Percentiles rank a stretch among this genome's conserved stretches.
Evolutionary conservation across 2,797 vertebrate genomes (phyloP).

Genomic region (Trematomus bernacchii): DNA sequence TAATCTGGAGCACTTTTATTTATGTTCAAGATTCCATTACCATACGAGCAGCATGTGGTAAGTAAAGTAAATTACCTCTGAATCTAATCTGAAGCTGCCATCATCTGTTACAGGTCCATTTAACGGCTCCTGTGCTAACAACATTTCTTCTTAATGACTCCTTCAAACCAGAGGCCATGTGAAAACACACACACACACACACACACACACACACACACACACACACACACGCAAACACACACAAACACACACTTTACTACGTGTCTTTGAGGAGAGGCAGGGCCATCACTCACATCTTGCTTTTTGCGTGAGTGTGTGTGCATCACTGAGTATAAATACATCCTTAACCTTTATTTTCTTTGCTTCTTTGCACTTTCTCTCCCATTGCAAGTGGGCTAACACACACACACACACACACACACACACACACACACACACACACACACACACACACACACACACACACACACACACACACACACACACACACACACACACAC

Average conservation of each 20-base stretch:
- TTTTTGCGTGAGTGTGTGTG: background rate
- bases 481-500: slow-evolving; percentile 38
- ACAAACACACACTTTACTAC: slow-evolving; percentile 41
- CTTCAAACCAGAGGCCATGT: slow-evolving; percentile 19
- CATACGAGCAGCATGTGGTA: slow-evolving; percentile 6
- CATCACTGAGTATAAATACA: slow-evolving; percentile 35
- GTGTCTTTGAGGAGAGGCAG: slow-evolving; percentile 53
- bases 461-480: slow-evolving; percentile 33
- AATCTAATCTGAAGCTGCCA: slow-evolving; percentile 36
- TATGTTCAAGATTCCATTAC: slow-evolving; percentile 14
- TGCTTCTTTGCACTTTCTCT: slow-evolving; percentile 36
- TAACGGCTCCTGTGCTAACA: slow-evolving; percentile 39
- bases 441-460: slow-evolving; percentile 22
- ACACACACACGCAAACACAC: slow-evolving; percentile 24
- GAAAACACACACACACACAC: slow-evolving; percentile 44
- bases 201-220: slow-evolving; percentile 21
- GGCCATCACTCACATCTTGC: slow-evolving; percentile 16
- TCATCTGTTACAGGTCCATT: slow-evolving; percentile 39
- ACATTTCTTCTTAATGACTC: slow-evolving; percentile 27
- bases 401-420: background rate
- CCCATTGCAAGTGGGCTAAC: slow-evolving; percentile 24
- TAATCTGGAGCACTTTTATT: slow-evolving; percentile 31
- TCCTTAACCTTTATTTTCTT: slow-evolving; percentile 62
- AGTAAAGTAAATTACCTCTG: slow-evolving; percentile 7
- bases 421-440: no score